These are phyloP conservation scores for Choloepus hoffmanni DNA, from an alignment of 2,113 vertebrate species.

Conservation along the genomic window DNA sequence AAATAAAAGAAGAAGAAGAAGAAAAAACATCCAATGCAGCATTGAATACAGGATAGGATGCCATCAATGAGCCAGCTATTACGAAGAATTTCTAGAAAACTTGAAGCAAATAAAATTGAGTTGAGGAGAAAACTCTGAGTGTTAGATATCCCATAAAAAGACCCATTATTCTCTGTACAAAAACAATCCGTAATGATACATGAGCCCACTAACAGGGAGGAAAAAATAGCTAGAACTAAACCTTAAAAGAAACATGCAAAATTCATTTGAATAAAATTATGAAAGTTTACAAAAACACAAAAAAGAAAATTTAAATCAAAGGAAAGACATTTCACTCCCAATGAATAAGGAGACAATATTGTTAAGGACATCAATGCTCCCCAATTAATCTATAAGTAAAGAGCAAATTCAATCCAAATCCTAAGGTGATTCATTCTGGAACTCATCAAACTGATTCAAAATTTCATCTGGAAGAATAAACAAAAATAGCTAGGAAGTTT, in stretches of 20 bases:
- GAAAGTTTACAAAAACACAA: neutral
- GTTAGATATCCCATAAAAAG: neutral
- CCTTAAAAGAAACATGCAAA: neutral
- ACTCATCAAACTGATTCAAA: constrained; percentile 50
- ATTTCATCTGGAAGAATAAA: constrained; percentile 60
- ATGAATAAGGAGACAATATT: neutral
- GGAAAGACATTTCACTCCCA: neutral
- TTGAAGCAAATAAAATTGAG: neutral
- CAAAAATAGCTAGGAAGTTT: constrained; percentile 50
- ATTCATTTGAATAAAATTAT: constrained; percentile 22
- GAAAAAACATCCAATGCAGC: neutral
- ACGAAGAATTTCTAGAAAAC: constrained; percentile 9
- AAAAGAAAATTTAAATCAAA: neutral
- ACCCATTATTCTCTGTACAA: neutral
- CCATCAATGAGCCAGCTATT: neutral
- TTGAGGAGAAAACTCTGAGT: neutral
- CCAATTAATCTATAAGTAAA: constrained; percentile 31
- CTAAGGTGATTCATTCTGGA: constrained; percentile 30
- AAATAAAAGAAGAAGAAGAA: neutral
- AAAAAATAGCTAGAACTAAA: neutral
- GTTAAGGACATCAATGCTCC: constrained; percentile 26
- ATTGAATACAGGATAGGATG: constrained; percentile 3
- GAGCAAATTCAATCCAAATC: constrained; percentile 6
- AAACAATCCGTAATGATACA: neutral
- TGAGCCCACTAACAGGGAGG: neutral